Evolutionary conservation across 2,888 invertebrate species (phyloP), one percentile per base, ranked within the genome.

Genomic region (Stenurella melanura): DNA sequence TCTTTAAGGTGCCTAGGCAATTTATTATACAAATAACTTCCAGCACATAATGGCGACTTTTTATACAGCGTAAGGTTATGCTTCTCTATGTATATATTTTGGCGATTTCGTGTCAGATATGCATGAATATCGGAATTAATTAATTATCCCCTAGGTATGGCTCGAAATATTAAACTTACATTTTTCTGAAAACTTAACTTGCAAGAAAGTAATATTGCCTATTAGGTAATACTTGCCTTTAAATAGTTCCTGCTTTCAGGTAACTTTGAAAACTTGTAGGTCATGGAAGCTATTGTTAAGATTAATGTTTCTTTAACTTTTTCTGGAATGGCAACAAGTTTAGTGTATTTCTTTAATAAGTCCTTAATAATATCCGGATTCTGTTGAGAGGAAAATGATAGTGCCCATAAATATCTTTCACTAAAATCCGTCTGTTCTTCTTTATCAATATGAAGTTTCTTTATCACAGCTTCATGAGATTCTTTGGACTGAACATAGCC

Each of bases 321-420:
- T 9, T 90, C 89, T 77, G 92, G 93, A 60, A 91, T 86, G 26
- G 90, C 89, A 78, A 86, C 89, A 30, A 88, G 90, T 84, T 91
- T 91, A 42, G 90, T 90, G 42, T 90, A 91, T 70, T 90, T 88
- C 11, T 85, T 89, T 50, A 92, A 80, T 9, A 92, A 84, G 76
- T 91, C 91, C 63, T 88, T 89, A 79, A 93, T 89, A 15, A 93
- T 88, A 69, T 92, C 91, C 50, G 90, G 90, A 57, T 92, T 90
- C 0, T 95, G 94, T 83, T 94, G 92, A 0, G 94, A 92, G 0
- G 93, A 92, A 64, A 94, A 90, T 0, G 96, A 94, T 11, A 95
- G 87, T 0, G 94, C 93, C 92, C 96, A 93, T 1, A 96, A 90
- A 87, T 96, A 96, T 75, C 95, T 90, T 86, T 96, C 96, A 38